Evolutionary conservation across 2,113 vertebrate species (phyloP), one percentile per base, ranked within the genome.

Genomic region (Bombycilla garrulus): DNA sequence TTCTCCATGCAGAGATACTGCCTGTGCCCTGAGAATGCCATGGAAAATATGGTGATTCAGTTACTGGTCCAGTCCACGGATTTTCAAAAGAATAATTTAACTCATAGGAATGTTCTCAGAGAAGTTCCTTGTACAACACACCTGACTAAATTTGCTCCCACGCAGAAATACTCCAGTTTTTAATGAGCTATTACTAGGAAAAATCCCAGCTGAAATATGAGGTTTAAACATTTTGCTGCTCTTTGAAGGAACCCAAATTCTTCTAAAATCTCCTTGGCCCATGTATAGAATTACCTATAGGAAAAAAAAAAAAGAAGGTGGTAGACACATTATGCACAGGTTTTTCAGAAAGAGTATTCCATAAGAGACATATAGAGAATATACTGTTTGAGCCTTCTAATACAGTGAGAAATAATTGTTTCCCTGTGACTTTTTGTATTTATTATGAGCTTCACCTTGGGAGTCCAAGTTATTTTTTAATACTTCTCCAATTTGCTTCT

Each of bases 401-500:
- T 38, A 65, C 9, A 33, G 15, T 8, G 50, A 87, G 33, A 95
- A 38, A 89, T 76, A 90, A 64, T 18, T 76, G 16, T 79, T 76
- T 81, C 22, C 23, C 28, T 56, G n/a, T 44, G 54, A 61, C 18
- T 79, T 89, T 82, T 88, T 69, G 5, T 71, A 61, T 83, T 80
- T 93, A 69, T 86, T 78, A 83, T 82, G 53, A 77, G 28, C 44
- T 78, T 53, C 72, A 81, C 62, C 71, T 84, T 91, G 42, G 84
- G 64, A 88, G 29, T 36, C 21, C 71, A 66, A 64, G 28, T 71
- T 85, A 79, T 89, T 85, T 91, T 94, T 69, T 58, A 95, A 95
- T 71, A 73, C 24, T 91, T 88, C 85, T 95, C 36, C 62, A 66
- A 72, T 76, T 91, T 95, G 40, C 33, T 93, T 95, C 69, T 81